Base-by-base conservation (phyloP, 53 echinoderm and acorn worm species). In the Holothuria scabra region DNA sequence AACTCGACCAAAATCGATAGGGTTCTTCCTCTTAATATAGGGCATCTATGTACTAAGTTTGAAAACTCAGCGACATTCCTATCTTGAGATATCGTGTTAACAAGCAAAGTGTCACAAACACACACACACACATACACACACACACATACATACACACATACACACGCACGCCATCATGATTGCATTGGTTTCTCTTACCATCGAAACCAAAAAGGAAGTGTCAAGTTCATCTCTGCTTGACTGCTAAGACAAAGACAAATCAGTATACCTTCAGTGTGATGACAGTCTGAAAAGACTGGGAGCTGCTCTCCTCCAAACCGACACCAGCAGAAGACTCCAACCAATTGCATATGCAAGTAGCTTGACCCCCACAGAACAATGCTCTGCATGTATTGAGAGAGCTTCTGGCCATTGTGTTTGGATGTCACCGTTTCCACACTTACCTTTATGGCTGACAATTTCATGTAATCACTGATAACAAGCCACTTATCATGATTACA, bases 401-500 rank as follows among this genome's bases (percentile, higher is more conserved):
- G 37, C 60, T 89, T 22, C 60, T 88, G 12, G 57, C 80, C 18
- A 79, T 89, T 32, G 85, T 89, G 0, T 89, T 85, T 30, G 85
- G 90, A 25, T 65, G 78, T 8, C 80, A 89, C 35, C 60, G 81
- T 14, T 89, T 89, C 9, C 76, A 88, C 67, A 86, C 90, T n/a
- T 93, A 90, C 65, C 49, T 90, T 38, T 93, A 87, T 81, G 90
- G 90, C 1, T 33, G 90, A 13, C 41, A 24, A 8, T 89, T 85
- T 61, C 81, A 85, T 23, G 65, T 89, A 8, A 81, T 89, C 21
- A 89, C 89, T 21, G 85, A 89, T 28, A 85, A 89, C 63, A 85
- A 89, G 64, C 83, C 90, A 7, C 83, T 90, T 1, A 4, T 83
- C 20, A 74, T 82, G 86, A 83, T 90, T 3, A 59, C 38, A 28